Conservation (phyloP, 2,113 vertebrate genomes). For the Rattus rattus region DNA sequence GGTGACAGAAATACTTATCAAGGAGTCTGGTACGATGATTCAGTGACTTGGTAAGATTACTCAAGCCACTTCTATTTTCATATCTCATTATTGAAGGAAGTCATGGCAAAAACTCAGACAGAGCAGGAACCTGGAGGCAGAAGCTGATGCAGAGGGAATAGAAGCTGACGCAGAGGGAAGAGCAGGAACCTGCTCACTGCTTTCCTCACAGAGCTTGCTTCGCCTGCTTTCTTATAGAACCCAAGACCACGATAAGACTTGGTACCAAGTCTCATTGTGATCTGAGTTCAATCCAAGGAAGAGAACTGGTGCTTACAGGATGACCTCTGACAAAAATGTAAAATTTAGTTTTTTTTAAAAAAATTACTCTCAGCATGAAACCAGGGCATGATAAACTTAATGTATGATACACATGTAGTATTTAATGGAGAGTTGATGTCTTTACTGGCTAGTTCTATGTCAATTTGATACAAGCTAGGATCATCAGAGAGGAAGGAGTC, state of each 20-base stretch:
- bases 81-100: not conserved
- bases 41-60: not conserved
- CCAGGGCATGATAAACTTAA: constrained; percentile 11
- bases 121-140: not conserved
- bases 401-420: not conserved
- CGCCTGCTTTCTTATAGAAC: not conserved
- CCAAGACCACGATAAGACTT: not conserved
- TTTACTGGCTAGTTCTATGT: too few species aligned
- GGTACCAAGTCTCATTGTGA: not conserved
- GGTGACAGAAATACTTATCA: not conserved
- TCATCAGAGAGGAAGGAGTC: not conserved
- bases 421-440: not conserved
- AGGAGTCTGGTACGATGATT: not conserved
- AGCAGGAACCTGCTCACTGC: not conserved
- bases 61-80: not conserved
- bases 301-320: too few species aligned
- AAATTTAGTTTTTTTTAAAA: too few species aligned
- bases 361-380: not conserved
- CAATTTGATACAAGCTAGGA: too few species aligned
- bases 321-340: not conserved
- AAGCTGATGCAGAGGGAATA: not conserved
- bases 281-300: too few species aligned
- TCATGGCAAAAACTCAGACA: not conserved
- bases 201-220: not conserved
- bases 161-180: too few species aligned